Conservation (phyloP, 30 jellyfish, hydroid and myxozoan genomes). For the Hydra vulgaris region DNA sequence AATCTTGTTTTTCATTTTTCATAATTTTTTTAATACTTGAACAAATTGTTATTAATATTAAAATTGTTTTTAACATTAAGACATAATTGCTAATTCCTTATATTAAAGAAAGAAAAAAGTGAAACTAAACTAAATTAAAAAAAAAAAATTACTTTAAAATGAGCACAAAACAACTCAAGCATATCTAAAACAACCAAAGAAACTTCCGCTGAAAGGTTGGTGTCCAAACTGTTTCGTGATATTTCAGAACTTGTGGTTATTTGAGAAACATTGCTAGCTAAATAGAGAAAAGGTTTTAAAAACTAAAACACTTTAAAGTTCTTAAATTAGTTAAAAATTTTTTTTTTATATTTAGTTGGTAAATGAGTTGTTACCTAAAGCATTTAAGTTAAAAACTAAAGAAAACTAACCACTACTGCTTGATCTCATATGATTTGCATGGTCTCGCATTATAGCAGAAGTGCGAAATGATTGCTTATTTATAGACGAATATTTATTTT, state of each 20-base stretch:
- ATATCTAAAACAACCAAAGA: slow-evolving; percentile 62
- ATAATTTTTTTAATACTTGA: background rate
- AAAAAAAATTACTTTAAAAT: slow-evolving; percentile 57
- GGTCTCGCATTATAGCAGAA: slow-evolving; percentile 3
- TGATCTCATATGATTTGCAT: background rate
- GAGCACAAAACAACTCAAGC: slow-evolving; percentile 75
- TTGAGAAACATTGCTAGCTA: slow-evolving; percentile 36
- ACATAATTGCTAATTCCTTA: too few relatives aligned
- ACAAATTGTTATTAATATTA: too few relatives aligned
- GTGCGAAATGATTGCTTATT: slow-evolving; percentile 46
- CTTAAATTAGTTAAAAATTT: too few relatives aligned
- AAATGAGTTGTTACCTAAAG: too few relatives aligned
- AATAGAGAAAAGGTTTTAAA: too few relatives aligned
- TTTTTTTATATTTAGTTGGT: too few relatives aligned
- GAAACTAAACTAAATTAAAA: background rate
- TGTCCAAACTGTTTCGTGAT: slow-evolving; percentile 43
- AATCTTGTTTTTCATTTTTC: background rate
- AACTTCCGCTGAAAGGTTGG: slow-evolving; percentile 73
- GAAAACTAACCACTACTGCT: background rate
- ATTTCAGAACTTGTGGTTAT: slow-evolving; percentile 32
- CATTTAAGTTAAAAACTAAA: background rate
- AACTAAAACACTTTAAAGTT: too few relatives aligned
- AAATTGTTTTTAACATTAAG: too few relatives aligned
- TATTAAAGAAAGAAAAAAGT: too few relatives aligned
- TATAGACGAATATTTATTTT: slow-evolving; percentile 43